A percentile compares a stretch with the other conserved stretches of the same genome.
Evolutionary conservation across 2,888 invertebrate species (phyloP).

Genomic region (Plebejus anna): DNA sequence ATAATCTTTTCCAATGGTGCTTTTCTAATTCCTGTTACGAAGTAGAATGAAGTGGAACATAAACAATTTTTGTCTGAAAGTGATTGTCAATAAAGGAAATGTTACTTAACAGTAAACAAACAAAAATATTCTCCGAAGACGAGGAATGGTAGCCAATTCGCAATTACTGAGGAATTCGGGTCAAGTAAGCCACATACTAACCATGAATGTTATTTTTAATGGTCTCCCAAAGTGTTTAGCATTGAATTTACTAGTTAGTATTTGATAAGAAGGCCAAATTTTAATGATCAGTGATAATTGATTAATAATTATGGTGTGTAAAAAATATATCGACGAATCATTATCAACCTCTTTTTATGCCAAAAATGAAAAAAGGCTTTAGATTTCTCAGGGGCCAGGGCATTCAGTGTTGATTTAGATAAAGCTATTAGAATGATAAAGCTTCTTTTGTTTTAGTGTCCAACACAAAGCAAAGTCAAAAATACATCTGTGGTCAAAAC

Average conservation of each 20-base stretch:
- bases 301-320: too few relatives aligned
- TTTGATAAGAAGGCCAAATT: not conserved
- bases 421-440: not conserved
- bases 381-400: too few relatives aligned
- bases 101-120: not conserved
- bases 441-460: not conserved
- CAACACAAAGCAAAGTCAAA: not conserved
- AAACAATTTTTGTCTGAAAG: too few relatives aligned
- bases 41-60: too few relatives aligned
- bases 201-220: constrained; percentile 18
- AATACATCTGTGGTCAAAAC: not conserved
- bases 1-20: too few relatives aligned
- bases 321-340: too few relatives aligned
- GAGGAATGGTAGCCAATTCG: not conserved
- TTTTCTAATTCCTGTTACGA: too few relatives aligned
- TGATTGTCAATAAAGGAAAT: not conserved
- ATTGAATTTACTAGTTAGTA: constrained; percentile 1
- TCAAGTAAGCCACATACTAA: constrained; percentile 13
- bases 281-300: not conserved
- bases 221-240: not conserved
- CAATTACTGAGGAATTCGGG: constrained; percentile 10
- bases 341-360: too few relatives aligned
- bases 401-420: too few relatives aligned
- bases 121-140: not conserved
- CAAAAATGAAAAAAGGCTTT: too few relatives aligned